A percentile compares a stretch with the other conserved stretches of the same genome.
phyloP scores from a whole-genome alignment of 2,888 invertebrate species.

The Stomorhina lunata region DNA sequence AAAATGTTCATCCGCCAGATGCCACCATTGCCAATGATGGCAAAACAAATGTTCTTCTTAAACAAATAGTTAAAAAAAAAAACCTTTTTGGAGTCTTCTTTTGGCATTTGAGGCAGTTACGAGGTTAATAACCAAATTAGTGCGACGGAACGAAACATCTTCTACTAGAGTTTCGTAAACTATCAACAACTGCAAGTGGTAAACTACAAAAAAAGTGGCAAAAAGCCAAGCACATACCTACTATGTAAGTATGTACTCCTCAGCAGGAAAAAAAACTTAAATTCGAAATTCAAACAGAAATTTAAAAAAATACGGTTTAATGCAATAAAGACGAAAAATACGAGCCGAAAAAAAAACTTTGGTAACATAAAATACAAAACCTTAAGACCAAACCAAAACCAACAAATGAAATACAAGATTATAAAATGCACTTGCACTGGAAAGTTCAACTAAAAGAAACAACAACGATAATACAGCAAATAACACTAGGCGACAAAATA shows the following conservation, averaged over 20 bases:
- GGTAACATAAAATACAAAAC: constrained; percentile 11
- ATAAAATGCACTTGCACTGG: constrained; percentile 55
- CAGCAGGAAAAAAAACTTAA: not conserved
- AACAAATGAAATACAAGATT: constrained; percentile 4
- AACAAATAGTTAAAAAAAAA: too few species aligned
- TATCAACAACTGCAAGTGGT: constrained; percentile 3
- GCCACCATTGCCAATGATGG: too few species aligned
- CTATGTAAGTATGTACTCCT: too few species aligned
- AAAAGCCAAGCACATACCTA: constrained; percentile 38
- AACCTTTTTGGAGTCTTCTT: not conserved
- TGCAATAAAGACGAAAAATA: constrained; percentile 21
- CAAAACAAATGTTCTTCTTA: too few species aligned
- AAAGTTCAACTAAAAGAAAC: constrained; percentile 36
- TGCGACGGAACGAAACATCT: constrained; percentile 2
- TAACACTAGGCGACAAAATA: not conserved
- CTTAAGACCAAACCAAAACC: constrained; percentile 18
- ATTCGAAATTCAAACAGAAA: constrained; percentile 1
- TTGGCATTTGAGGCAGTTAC: not conserved
- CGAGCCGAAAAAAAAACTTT: not conserved
- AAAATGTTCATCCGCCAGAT: too few species aligned
- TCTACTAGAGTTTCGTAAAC: not conserved
- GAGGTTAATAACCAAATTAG: constrained; percentile 37
- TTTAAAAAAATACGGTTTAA: not conserved
- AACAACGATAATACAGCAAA: constrained; percentile 18
- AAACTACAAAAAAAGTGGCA: too few species aligned